A percentile compares a stretch with the other conserved stretches of the same genome.
Conservation (phyloP, 2,888 invertebrate species). For the Antheraea yamamai region DNA sequence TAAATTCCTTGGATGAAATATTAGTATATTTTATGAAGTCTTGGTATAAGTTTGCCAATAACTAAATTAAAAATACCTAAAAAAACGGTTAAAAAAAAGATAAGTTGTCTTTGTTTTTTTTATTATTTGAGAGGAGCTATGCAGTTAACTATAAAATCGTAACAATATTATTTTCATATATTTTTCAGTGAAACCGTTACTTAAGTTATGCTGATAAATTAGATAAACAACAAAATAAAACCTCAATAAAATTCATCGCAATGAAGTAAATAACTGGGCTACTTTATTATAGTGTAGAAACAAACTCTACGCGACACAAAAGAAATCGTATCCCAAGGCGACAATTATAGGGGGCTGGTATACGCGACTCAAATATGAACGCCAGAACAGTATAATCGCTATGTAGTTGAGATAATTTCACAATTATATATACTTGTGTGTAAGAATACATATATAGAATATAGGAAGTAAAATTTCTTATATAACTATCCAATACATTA, state of each 20-base stretch:
- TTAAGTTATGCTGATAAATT: not conserved
- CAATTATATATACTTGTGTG: not conserved
- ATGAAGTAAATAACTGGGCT: not conserved
- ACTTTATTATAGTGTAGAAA: not conserved
- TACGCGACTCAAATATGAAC: conserved; percentile 2
- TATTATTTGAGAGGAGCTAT: too few relatives aligned
- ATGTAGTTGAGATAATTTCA: not conserved
- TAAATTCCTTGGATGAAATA: too few relatives aligned
- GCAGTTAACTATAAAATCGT: too few relatives aligned
- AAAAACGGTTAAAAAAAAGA: too few relatives aligned
- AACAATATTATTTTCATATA: too few relatives aligned
- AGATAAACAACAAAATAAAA: not conserved
- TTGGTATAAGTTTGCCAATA: too few relatives aligned
- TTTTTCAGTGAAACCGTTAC: too few relatives aligned
- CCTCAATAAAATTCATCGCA: not conserved
- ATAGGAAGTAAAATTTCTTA: too few relatives aligned
- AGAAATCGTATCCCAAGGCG: not conserved
- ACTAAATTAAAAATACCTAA: too few relatives aligned
- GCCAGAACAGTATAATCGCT: not conserved
- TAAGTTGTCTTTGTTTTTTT: too few relatives aligned
- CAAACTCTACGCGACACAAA: not conserved
- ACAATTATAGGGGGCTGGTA: not conserved
- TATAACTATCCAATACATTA: too few relatives aligned
- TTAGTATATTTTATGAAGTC: too few relatives aligned
- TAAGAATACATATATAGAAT: not conserved